Base-by-base conservation (phyloP, 2,797 vertebrate genomes). In the Ctenopoma kingsleyae region DNA sequence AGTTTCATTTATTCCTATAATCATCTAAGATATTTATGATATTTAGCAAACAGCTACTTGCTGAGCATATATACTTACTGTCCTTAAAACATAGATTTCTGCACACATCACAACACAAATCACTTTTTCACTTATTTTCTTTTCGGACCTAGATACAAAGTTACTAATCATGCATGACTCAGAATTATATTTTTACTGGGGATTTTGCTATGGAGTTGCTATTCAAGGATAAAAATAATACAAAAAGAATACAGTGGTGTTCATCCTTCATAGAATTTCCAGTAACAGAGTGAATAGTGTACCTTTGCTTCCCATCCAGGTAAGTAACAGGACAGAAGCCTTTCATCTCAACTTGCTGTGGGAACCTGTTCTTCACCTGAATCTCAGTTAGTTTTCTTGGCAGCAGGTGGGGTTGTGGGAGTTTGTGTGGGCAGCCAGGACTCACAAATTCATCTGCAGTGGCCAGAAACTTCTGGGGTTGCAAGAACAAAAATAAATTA, bases 291-390 rank as follows among this genome's bases (percentile, higher is more conserved):
- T 35, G 17, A 58, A 57, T 23, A 43, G 7, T 46, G 25, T 94
- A 96, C 98, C 96, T 98, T 80, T 95, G 94, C 11, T 95, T 94
- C 66, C 97, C 98, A 25, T 99, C 96, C 76, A 93, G 79, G 74
- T 96, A 99, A 53, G 97, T 96, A 81, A 99, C 96, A 1, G 98
- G 95, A 74, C 98, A 99, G 87, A 96, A 98, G 53, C 98, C 96
- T 70, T 94, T 95, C 92, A 99, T 92, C 89, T 98, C 96, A 19
- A 93, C 94, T 57, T 94, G 93, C 74, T 88, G 83, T 47, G 96
- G 97, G 83, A 97, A 97, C 59, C 67, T 93, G 49, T 90, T 88
- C 84, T 95, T 97, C 74, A 98, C 92, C 81, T 97, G 94, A 59
- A 84, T 82, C 1, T 73, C 82, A 0, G 91, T 96, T 71, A 98